Base-by-base conservation (phyloP, 2,888 invertebrate genomes). In the Zeuzera pyrina region DNA sequence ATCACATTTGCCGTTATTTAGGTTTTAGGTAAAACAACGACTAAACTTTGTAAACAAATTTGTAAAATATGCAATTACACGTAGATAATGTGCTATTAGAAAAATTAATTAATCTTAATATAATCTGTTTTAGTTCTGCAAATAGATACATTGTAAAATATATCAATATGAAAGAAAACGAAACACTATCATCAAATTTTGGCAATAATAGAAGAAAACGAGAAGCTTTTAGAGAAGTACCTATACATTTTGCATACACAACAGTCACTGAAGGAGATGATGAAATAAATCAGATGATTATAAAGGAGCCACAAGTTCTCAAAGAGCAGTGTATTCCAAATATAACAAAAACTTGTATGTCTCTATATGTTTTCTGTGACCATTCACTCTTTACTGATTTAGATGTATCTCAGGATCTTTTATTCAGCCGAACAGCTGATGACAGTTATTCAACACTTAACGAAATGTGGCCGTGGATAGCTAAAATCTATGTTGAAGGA, bases 401-500 rank as follows among this genome's bases (percentile, higher is more conserved):
- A 30, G 64, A 66, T 31, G 42, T 54, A 23, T 42, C 54, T 22
- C 57, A 68, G 47, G 68, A 58, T 31, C 27, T 57, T 3, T 38
- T 58, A 12, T 58, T 51, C 12, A 44, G 42, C 12, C 48, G 60
- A 43, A 48, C 54, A 34, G 45, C 52, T 1, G 51, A 57, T 30
- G 36, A 34, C 4, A 31, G 39, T 3, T n/a, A n/a, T n/a, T 19
- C 19, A 5, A 7, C 19, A 7, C 38, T 39, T 2, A 48, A 48
- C 6, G 40, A 58, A 11, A 55, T 69, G 36, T 88, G 89, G 85
- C 91, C 92, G 0, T 94, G 93, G 93, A 71, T 88, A 49, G 91
- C 88, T 0, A 89, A 90, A 47, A 74, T 94, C 31, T 91, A 87
- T 60, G 74, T 86, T 1, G 88, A 93, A 52, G 93, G 94, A 2